Base-by-base conservation (phyloP, 1,140 invertebrate species). In the Hyposmocoma kahamanoa region DNA sequence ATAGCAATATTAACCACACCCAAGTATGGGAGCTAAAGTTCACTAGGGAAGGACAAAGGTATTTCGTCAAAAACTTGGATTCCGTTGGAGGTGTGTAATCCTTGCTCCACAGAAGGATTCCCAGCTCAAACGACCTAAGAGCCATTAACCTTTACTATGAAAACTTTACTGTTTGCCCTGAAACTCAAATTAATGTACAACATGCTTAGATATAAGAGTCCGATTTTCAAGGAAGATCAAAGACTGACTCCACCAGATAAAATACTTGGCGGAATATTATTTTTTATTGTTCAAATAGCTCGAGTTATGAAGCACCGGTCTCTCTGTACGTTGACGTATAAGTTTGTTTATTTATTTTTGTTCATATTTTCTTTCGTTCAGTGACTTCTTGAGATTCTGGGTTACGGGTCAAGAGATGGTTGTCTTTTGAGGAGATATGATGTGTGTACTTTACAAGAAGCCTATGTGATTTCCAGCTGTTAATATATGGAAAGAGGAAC, bases 21-120 rank as follows among this genome's bases (percentile, higher is more conserved):
- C 80, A 84, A 68, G 67, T 84, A 60, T 84, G 80, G 80, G 70
- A 80, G 62, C 47, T 80, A 20, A 74, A 55, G 56, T 64, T 84
- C 22, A 59, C 42, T 58, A 67, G 61, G 46, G 70, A 80, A 39
- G 71, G 72, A 1, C 80, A 84, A 44, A 72, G 77, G 47, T 54
- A 59, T 47, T 81, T 81, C 44, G 54, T 84, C n/a, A 84, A 76
- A 53, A 49, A 66, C 3, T 47, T 84, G 26, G 74, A 78, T 45
- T 72, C 72, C n/a, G 43, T 64, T 9, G 80, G 80, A 64, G 78
- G 80, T 84, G 44, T 26, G 36, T 47, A 19, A 1, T 39, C n/a
- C n/a, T n/a, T n/a, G n/a, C n/a, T n/a, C n/a, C n/a, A n/a, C n/a
- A n/a, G n/a, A n/a, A n/a, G n/a, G n/a, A n/a, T n/a, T n/a, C n/a